Percentiles rank a stretch among this genome's conserved stretches.
Conservation (phyloP, 1,140 invertebrate species). For the Vanessa tameamea region DNA sequence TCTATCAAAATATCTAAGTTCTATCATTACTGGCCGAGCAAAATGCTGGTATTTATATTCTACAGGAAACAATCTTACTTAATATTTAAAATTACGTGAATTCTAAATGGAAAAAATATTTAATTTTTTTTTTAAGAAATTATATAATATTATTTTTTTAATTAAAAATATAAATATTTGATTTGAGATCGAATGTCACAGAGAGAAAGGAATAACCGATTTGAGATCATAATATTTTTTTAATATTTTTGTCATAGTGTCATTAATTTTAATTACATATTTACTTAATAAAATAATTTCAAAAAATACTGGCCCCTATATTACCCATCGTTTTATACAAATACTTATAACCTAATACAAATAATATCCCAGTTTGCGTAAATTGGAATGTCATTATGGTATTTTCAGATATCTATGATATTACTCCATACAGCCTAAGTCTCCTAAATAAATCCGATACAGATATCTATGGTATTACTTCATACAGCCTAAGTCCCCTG, state of each 20-base stretch:
- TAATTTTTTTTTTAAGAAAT: neutral
- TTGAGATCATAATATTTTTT: conserved; percentile 55
- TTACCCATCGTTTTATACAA: conserved; percentile 30
- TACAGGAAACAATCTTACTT: conserved; percentile 24
- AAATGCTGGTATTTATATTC: conserved; percentile 42
- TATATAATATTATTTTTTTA: neutral
- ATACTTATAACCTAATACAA: conserved; percentile 24
- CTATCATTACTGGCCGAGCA: conserved; percentile 47
- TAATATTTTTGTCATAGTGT: conserved; percentile 9
- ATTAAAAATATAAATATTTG: conserved; percentile 12
- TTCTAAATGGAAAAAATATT: neutral
- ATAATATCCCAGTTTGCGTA: neutral
- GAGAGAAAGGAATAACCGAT: conserved; percentile 59
- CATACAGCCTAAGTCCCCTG: too few relatives aligned
- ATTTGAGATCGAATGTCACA: conserved; percentile 59
- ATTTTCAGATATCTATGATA: too few relatives aligned
- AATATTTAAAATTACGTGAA: neutral
- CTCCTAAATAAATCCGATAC: too few relatives aligned
- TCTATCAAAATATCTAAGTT: conserved; percentile 25
- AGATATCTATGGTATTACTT: too few relatives aligned
- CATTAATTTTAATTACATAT: neutral
- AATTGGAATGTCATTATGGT: too few relatives aligned
- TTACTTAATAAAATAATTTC: conserved; percentile 51
- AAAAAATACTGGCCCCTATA: conserved; percentile 68
- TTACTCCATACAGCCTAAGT: too few relatives aligned